Base-by-base conservation (phyloP, 2,797 vertebrate species). In the Syndactyla subalaris region DNA sequence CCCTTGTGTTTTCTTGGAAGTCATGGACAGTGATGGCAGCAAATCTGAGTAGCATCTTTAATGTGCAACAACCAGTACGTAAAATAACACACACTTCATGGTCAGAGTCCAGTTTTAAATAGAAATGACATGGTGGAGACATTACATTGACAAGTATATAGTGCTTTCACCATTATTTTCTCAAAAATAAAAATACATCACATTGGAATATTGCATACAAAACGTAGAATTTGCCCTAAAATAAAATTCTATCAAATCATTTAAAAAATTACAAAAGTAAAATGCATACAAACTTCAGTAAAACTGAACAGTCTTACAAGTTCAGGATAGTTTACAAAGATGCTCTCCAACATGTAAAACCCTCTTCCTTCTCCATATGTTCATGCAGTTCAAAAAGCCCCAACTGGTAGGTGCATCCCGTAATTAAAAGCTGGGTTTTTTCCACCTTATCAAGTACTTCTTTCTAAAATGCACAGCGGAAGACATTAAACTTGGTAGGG, bases 231-330 rank as follows among this genome's bases (percentile, higher is more conserved):
- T 97, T 95, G 82, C 92, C 91, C 73, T 97, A 97, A 97, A 97
- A 98, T 95, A 93, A 98, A 97, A 96, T 91, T 95, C 91, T 97
- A 96, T 93, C 91, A 97, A 97, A 95, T 81, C 29, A 91, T 91
- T 92, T 36, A 66, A 94, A 97, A 97, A 97, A 85, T 91, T 97
- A 97, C 75, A 96, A 97, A 97, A 97, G 96, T 96, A 97, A 98
- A 98, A 96, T 8, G 43, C 89, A 88, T 96, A 97, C 82, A 97
- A 96, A 94, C 39, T 49, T 77, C 93, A 95, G 96, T 95, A 93
- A 97, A 97, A 93, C 46, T 32, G 84, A 96, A 93, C 73, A 95
- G 76, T 89, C 75, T 95, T 88, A 94, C 79, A 96, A 61, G 71
- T 68, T 2, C 5, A 95, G 94, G 79, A 72, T 92, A 79, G 81